Conservation (phyloP, 2,888 invertebrate species). For the Lepidochitona cinerea region DNA sequence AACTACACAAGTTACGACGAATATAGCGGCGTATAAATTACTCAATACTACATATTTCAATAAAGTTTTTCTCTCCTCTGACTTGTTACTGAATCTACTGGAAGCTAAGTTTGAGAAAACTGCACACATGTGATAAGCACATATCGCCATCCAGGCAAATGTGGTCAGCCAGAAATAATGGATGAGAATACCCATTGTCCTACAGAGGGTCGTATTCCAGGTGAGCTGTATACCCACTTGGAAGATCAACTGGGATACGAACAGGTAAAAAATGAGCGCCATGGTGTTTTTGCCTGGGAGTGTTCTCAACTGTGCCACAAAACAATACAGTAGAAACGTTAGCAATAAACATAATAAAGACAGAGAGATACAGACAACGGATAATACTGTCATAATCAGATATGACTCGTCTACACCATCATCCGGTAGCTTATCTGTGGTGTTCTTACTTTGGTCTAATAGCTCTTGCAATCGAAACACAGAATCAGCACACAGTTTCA, state of each 20-base stretch:
- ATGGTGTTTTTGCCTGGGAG: constrained; percentile 4
- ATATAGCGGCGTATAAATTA: neutral
- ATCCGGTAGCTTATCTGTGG: neutral
- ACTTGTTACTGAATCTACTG: neutral
- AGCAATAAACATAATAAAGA: neutral
- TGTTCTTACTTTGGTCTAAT: neutral
- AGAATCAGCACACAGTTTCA: neutral
- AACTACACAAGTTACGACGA: neutral
- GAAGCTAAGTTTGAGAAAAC: neutral
- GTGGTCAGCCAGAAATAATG: constrained; percentile 8
- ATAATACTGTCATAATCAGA: neutral
- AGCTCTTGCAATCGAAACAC: neutral
- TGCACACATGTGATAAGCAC: constrained; percentile 3
- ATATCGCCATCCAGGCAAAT: constrained; percentile 3
- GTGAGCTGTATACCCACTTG: neutral
- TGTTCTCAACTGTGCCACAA: neutral
- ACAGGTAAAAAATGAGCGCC: neutral
- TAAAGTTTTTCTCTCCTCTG: neutral
- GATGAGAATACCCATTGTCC: neutral
- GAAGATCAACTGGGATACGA: neutral
- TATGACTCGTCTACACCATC: neutral
- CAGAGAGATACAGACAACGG: neutral
- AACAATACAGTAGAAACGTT: neutral
- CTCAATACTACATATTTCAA: neutral
- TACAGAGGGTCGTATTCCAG: neutral